A percentile compares a stretch with the other conserved stretches of the same genome.
These are phyloP conservation scores for Lacerta bilineata DNA, from an alignment of 2,797 vertebrate genomes.

Conservation along the genomic window DNA sequence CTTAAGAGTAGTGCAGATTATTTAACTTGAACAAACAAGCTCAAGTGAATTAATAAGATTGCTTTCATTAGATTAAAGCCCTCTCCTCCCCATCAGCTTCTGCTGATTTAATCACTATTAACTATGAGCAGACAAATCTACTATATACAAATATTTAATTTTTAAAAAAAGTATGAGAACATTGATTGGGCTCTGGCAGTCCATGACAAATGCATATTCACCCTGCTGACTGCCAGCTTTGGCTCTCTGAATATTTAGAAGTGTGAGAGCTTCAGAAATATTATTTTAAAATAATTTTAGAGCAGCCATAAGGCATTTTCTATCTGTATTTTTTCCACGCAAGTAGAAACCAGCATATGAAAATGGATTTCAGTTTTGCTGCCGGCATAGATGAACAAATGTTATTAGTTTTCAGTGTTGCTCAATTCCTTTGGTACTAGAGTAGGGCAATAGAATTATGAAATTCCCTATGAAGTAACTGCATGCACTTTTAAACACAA, in stretches of 20 bases:
- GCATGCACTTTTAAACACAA: background rate
- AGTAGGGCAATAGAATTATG: background rate
- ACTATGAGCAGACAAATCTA: conserved; percentile 45
- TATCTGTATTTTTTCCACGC: background rate
- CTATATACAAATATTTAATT: background rate
- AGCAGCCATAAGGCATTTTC: background rate
- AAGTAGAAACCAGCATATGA: background rate
- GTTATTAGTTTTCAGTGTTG: background rate
- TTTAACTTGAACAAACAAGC: background rate
- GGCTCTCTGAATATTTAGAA: background rate
- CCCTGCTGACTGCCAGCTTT: background rate
- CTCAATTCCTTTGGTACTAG: background rate
- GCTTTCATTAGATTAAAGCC: conserved; percentile 15
- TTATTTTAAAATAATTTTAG: background rate
- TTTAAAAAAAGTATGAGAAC: background rate
- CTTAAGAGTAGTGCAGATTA: background rate
- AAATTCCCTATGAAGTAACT: conserved; percentile 13
- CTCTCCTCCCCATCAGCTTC: conserved; percentile 47
- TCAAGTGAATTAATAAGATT: conserved; percentile 33
- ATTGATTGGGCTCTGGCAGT: background rate
- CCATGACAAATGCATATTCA: background rate
- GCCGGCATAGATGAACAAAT: background rate
- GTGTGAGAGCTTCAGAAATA: conserved; percentile 1
- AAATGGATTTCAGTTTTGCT: background rate
- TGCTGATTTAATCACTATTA: conserved; percentile 18